Base-by-base conservation (phyloP, 2,113 vertebrate genomes). In the Psophia crepitans region DNA sequence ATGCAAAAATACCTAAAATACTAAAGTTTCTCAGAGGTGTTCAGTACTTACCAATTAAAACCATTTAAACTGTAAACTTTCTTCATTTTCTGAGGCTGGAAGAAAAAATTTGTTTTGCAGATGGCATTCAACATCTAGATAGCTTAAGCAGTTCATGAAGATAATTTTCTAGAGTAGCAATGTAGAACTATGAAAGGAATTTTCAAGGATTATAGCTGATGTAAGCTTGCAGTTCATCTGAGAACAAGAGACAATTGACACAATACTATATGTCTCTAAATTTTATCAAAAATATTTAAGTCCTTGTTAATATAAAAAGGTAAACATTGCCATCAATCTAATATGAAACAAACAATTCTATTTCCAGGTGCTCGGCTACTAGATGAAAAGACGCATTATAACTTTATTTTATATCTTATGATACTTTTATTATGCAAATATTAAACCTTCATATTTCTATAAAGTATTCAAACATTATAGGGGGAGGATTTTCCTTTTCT, bases 281-380 rank as follows among this genome's bases (percentile, higher is more conserved):
- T 90, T 97, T 91, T 92, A 77, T 96, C 68, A 90, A 95, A 93
- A 95, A 88, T 30, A 92, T 93, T 97, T 94, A 84, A 37, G 2
- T 90, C 43, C 68, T 93, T 96, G 53, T 86, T 94, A 95, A 90
- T 93, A 90, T 70, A 66, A 93, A 74, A 95, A 87, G 13, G 6
- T 96, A 97, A 97, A 94, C 68, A 84, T 32, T 81, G 41, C 87
- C 70, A 92, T 97, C 83, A 96, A 43, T 97, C 84, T 95, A 32
- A 69, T 93, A 68, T 76, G 65, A 94, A 97, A 92, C 73, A 92
- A 97, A 66, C 22, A 90, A 73, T 85, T 91, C 32, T 85, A 6
- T 60, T 9, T 84, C 75, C 46, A 84, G 65, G 30, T 92, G 48
- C 71, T 85, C 66, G 61, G 18, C 24, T 94, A 12, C 80, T 95